A percentile compares a stretch with the other conserved stretches of the same genome.
phyloP scores from a whole-genome alignment of 2,888 invertebrate species.

The Drosophila aldrichi region DNA sequence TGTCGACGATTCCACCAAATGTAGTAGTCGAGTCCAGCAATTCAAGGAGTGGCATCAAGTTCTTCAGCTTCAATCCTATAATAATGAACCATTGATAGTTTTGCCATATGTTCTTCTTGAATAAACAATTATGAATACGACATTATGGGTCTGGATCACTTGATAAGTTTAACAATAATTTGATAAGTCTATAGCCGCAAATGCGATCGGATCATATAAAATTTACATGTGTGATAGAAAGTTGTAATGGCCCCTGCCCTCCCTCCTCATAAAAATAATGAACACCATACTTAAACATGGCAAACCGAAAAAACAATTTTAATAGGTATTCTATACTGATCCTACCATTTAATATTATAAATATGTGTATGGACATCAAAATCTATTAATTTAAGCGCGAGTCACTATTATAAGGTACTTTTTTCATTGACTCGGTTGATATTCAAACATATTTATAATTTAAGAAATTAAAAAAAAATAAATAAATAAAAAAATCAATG shows the following conservation, averaged over 20 bases:
- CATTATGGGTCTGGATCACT: slow-evolving; percentile 2
- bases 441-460: slow-evolving; percentile 15
- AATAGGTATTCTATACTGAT: slow-evolving; percentile 15
- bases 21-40: slow-evolving; percentile 70
- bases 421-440: slow-evolving; percentile 14
- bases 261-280: background rate
- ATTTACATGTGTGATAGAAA: slow-evolving; percentile 23
- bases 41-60: slow-evolving; percentile 98
- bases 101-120: slow-evolving; percentile 99
- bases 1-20: slow-evolving; percentile 55
- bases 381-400: slow-evolving; percentile 6
- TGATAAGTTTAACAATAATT: background rate
- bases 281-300: background rate
- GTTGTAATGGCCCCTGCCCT: background rate
- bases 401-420: slow-evolving; percentile 12
- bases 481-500: background rate
- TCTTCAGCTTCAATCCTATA: slow-evolving; percentile 90
- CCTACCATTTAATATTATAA: slow-evolving; percentile 16
- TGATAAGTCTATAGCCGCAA: slow-evolving; percentile 3
- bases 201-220: background rate
- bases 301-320: slow-evolving; percentile 3
- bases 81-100: slow-evolving; percentile 93
- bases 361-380: slow-evolving; percentile 11
- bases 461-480: background rate
- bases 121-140: slow-evolving; percentile 85